A percentile compares a stretch with the other conserved stretches of the same genome.
Conservation (phyloP, 2,797 vertebrate genomes). For the Chelon auratus region DNA sequence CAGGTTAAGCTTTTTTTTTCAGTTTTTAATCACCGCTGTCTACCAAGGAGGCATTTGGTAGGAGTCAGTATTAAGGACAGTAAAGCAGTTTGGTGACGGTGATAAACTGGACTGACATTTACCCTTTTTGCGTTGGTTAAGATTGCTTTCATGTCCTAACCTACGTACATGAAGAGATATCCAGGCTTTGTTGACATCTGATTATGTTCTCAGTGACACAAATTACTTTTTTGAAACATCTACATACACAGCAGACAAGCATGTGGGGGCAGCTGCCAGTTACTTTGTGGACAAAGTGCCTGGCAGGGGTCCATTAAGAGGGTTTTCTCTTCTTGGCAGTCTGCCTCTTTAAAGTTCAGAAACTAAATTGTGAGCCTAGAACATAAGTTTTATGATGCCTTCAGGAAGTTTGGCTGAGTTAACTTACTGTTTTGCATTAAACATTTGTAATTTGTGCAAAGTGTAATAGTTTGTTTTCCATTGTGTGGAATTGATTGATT, state of each 20-base stretch:
- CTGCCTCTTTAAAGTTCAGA: slow-evolving; percentile 41
- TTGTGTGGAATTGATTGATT: background rate
- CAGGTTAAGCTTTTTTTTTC: slow-evolving; percentile 3
- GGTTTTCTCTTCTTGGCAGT: slow-evolving; percentile 33
- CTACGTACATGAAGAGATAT: background rate
- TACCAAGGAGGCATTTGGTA: no score
- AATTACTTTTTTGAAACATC: slow-evolving; percentile 28
- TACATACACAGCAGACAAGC: slow-evolving; percentile 26
- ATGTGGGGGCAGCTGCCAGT: slow-evolving; percentile 46
- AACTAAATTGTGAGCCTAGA: slow-evolving; percentile 5
- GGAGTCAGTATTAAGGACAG: no score
- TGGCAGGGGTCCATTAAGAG: slow-evolving; percentile 35
- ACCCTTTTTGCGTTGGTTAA: no score
- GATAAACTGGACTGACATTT: no score
- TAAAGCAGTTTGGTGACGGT: background rate
- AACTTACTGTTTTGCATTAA: no score
- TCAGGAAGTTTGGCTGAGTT: background rate
- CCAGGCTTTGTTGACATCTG: background rate
- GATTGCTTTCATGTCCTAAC: background rate
- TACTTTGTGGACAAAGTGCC: slow-evolving; percentile 38
- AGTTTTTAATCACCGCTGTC: background rate
- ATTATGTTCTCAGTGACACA: slow-evolving; percentile 20
- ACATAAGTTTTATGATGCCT: background rate
- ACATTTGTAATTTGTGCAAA: no score
- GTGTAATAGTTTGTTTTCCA: no score